Evolutionary conservation across 2,888 invertebrate species (phyloP), one percentile per base, ranked within the genome.

Genomic region (Petrolisthes cinctipes): DNA sequence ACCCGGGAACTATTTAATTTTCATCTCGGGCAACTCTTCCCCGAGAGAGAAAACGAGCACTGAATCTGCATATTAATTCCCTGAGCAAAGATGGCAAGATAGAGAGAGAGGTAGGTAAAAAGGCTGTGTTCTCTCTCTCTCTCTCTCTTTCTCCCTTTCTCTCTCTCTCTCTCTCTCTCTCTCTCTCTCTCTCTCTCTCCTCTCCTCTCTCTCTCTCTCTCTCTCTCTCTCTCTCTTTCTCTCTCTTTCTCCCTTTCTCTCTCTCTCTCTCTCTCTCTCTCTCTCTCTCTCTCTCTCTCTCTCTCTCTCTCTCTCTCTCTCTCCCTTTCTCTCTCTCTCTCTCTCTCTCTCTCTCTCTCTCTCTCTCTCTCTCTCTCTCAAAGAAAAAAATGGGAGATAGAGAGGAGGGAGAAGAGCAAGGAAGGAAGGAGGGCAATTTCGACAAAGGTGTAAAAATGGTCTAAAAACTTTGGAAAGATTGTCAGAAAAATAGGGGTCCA

Each of bases 241-340:
- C 37, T 37, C 37, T 37, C 37, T 61, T 14, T 61, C 61, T 14
- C 14, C 61, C 14, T 7, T 14, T 61, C 66, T 66, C 17, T 17
- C 66, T 17, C 66, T 66, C 11, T 66, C 17, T 66, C 66, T 17
- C 17, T 17, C 66, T 14, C 14, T 17, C 66, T 17, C 17, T 66
- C 66, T 17, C 66, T 66, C 11, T 66, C 66, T 37, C 37, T 37
- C 37, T 37, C 37, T 37, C 37, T 37, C 37, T 37, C 37, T 37
- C 37, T 37, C 37, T 61, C 61, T 71, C 71, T 71, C 71, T 71
- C 71, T 71, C 71, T 71, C 71, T 71, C 71, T 71, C 9, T 71
- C 71, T 71, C 71, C 5, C 71, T 71, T 5, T 71, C 71, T 71
- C 71, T 71, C 66, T 66, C 17, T 17, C 66, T 17, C 66, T 66